Evolutionary conservation across 2,888 invertebrate species (phyloP).

Genomic region (Chrysodeixis includens): DNA sequence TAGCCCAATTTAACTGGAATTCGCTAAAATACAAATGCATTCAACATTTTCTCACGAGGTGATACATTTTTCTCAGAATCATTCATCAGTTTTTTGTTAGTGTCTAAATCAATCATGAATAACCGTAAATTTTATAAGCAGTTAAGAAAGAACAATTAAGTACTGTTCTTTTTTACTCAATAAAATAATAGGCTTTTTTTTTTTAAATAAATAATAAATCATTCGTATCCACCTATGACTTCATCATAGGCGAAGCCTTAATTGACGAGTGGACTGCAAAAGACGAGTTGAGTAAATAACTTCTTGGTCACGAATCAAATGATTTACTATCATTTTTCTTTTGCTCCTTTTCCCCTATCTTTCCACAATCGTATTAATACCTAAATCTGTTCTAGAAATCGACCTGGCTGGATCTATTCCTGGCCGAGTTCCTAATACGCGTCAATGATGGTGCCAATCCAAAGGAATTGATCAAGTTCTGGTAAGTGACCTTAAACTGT

Average conservation of each 20-base stretch:
- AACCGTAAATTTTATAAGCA: neutral
- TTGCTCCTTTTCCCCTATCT: neutral
- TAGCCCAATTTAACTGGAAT: neutral
- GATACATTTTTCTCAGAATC: neutral
- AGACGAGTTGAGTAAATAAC: too few species aligned
- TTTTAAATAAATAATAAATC: too few species aligned
- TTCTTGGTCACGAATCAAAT: too few species aligned
- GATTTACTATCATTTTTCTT: too few species aligned
- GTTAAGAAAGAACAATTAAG: too few species aligned
- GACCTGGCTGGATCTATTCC: slow-evolving; percentile 91
- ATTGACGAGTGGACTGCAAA: too few species aligned
- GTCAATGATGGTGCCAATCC: slow-evolving; percentile 89
- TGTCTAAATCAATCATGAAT: neutral
- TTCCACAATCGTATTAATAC: neutral
- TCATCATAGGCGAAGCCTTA: too few species aligned
- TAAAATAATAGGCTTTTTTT: too few species aligned
- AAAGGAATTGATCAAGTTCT: slow-evolving; percentile 89
- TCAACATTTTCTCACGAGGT: neutral
- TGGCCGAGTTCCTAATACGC: slow-evolving; percentile 90
- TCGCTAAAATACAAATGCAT: neutral
- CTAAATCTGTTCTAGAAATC: slow-evolving; percentile 87
- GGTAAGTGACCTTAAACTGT: slow-evolving; percentile 77
- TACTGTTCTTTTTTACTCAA: too few species aligned
- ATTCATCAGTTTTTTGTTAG: neutral
- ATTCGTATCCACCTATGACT: too few species aligned